phyloP scores from a whole-genome alignment of 2,113 vertebrate species.

The Crotalus helleri region DNA sequence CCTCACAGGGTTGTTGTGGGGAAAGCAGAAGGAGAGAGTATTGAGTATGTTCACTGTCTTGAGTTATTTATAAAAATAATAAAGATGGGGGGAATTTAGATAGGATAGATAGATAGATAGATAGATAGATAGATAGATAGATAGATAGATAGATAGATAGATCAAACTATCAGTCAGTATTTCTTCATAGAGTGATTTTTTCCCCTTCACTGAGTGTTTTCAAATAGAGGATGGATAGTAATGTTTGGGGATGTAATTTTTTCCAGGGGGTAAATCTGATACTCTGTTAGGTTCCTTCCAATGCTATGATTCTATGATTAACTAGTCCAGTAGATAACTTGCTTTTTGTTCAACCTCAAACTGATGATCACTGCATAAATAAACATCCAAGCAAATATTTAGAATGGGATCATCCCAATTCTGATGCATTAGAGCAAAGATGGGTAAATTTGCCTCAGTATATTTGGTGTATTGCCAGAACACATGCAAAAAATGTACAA shows the following conservation, averaged over 20 bases:
- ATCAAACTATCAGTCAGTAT: background rate
- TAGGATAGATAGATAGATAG: too few relatives aligned
- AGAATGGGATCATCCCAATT: background rate
- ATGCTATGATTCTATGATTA: background rate
- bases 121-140: too few relatives aligned
- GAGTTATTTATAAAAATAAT: background rate
- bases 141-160: too few relatives aligned
- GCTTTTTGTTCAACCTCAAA: background rate
- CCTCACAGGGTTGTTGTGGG: background rate
- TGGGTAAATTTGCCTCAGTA: background rate
- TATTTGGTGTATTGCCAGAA: background rate
- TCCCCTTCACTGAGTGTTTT: background rate
- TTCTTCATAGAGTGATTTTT: background rate
- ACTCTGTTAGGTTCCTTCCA: background rate
- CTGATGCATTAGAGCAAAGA: background rate
- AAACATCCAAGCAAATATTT: background rate
- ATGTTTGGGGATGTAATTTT: background rate
- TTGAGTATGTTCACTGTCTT: background rate
- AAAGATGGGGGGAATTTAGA: background rate
- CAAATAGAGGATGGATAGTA: background rate
- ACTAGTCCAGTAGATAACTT: background rate
- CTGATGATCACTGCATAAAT: background rate
- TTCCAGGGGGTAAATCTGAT: background rate
- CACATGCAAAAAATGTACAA: background rate
- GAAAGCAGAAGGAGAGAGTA: background rate